Evolutionary conservation across 2,888 invertebrate genomes (phyloP), one percentile per base, ranked within the genome.

Genomic region (Venusia cambrica): DNA sequence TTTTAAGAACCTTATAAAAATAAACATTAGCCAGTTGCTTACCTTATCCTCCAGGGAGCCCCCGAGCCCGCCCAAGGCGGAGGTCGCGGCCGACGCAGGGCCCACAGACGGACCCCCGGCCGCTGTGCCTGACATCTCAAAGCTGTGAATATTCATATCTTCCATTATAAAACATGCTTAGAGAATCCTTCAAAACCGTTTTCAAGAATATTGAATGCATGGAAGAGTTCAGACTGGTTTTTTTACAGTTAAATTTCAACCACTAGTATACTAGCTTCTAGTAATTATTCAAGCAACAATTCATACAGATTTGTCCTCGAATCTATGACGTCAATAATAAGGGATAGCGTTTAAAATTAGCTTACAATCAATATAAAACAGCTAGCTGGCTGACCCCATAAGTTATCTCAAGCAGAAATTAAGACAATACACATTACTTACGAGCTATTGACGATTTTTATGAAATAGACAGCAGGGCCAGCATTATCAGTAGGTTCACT

Each of bases 1-100:
- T n/a, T n/a, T n/a, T n/a, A n/a, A n/a, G n/a, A n/a, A n/a, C n/a
- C n/a, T n/a, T n/a, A n/a, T n/a, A n/a, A n/a, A n/a, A n/a, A n/a
- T n/a, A n/a, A 11, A 29, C 4, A 12, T 10, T 4, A 6, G 4
- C 12, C 5, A 19, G 2, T 12, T 13, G 1, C 4, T 89, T 54
- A 61, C 90, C 73, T 92, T 92, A 57, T 92, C 92, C 51, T 92
- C 92, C 1, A 90, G 77, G 1, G 90, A 89, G 25, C 90, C 90
- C 1, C 90, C 90, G 22, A 91, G 88, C n/a, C 91, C 91, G 32
- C 90, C 90, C 3, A 91, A 83, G 5, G 76, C 38, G 63, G 78
- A 38, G 70, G 72, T 70, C 58, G 55, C 71, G 5, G 51, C 38
- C 68, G 55, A 42, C 28, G 77, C 73, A 34, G 78, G 7, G 73